Conservation (phyloP, 2,113 vertebrate species). For the Neodon shergylaensis region DNA sequence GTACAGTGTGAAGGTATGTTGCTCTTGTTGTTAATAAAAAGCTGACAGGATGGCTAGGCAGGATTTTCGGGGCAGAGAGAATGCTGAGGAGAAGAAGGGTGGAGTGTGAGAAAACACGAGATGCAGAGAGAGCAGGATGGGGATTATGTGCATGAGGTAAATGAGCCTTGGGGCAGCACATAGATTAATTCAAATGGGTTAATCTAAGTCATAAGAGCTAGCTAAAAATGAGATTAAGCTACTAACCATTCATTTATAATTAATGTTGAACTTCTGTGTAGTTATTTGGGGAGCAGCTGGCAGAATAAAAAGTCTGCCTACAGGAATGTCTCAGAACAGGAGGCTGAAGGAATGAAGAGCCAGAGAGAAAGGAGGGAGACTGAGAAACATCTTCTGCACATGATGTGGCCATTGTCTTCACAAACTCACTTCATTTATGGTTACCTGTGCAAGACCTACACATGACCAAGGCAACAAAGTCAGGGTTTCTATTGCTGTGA, state of each 20-base stretch:
- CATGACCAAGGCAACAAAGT: no score
- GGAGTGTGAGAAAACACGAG: neutral
- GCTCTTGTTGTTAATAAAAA: neutral
- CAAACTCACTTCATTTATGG: no score
- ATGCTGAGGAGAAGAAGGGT: neutral
- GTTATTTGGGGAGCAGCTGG: neutral
- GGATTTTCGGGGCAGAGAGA: neutral
- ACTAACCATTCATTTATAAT: neutral
- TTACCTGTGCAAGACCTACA: neutral
- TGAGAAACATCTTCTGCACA: neutral
- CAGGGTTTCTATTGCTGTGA: neutral
- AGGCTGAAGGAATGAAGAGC: neutral
- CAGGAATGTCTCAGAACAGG: no score
- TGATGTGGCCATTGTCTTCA: neutral
- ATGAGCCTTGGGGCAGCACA: neutral
- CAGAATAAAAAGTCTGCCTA: neutral
- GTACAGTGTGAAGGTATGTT: neutral
- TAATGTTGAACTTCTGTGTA: neutral
- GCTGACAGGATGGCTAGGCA: neutral
- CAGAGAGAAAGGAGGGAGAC: no score
- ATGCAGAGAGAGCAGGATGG: neutral
- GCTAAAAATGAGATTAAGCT: neutral
- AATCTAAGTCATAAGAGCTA: neutral
- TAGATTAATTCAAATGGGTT: neutral
- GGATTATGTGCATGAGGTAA: neutral